Evolutionary conservation across 2,113 vertebrate species (phyloP).

Genomic region (Bostrychus sinensis): DNA sequence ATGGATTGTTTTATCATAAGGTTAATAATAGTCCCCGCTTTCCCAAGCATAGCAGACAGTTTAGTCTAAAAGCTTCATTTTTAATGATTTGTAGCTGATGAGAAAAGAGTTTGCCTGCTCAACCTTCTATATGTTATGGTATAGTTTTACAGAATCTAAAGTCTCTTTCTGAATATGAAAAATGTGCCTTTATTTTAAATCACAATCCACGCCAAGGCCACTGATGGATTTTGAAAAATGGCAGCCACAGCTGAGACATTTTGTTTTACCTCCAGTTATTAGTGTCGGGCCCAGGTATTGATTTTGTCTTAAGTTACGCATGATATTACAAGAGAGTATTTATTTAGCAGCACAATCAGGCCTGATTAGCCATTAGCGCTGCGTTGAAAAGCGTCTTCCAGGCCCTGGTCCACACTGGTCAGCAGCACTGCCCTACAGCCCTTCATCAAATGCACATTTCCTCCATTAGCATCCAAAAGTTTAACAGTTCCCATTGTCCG

Average conservation of each 20-base stretch:
- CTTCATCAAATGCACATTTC: slow-evolving; percentile 62
- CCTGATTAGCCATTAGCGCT: slow-evolving; percentile 74
- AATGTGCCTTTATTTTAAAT: slow-evolving; percentile 4
- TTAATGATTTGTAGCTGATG: slow-evolving; percentile 1
- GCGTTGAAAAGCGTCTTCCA: slow-evolving; percentile 73
- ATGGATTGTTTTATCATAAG: too few relatives aligned
- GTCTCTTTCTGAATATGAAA: background rate
- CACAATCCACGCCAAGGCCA: slow-evolving; percentile 51
- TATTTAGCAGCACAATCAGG: slow-evolving; percentile 71
- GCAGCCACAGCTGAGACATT: slow-evolving; percentile 50
- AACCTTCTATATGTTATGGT: slow-evolving; percentile 4
- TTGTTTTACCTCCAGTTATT: slow-evolving; percentile 53
- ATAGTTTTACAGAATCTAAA: background rate
- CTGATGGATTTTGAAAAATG: slow-evolving; percentile 57
- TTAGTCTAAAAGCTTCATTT: slow-evolving; percentile 1
- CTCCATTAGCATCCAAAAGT: slow-evolving; percentile 49
- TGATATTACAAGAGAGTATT: slow-evolving; percentile 70
- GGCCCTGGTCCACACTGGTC: slow-evolving; percentile 59
- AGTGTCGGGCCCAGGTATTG: slow-evolving; percentile 59
- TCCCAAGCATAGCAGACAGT: background rate
- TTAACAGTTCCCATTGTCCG: slow-evolving; percentile 65
- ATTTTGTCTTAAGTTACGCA: slow-evolving; percentile 71
- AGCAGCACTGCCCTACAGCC: slow-evolving; percentile 62
- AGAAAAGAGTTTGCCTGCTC: slow-evolving; percentile 6
- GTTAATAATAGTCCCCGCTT: slow-evolving; percentile 1